Conservation (phyloP, 2,888 invertebrate species). For the Lacanobia wlatinum region DNA sequence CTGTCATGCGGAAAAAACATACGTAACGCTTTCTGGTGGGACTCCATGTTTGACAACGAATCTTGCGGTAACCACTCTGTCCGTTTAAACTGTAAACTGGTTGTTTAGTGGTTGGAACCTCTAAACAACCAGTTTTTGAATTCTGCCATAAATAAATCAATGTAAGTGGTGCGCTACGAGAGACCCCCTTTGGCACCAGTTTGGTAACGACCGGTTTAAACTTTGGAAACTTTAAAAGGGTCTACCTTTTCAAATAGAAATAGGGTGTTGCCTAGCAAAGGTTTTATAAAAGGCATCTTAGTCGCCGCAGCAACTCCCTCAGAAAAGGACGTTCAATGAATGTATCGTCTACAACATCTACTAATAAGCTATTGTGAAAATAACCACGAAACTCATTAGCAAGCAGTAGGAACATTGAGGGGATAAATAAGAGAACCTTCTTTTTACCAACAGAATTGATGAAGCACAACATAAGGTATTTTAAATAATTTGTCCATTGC, state of each 20-base stretch:
- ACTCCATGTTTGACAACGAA: background rate
- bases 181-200: background rate
- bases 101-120: no score
- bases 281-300: background rate
- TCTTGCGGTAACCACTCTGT: background rate
- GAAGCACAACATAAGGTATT: background rate
- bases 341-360: background rate
- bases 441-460: background rate
- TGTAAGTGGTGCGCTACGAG: background rate
- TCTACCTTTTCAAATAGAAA: background rate
- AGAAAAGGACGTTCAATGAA: background rate
- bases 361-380: background rate
- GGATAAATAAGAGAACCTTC: background rate
- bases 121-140: background rate
- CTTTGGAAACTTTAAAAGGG: background rate
- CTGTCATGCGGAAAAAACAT: background rate
- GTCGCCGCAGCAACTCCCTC: constrained; percentile 39
- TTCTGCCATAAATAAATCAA: background rate
- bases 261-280: constrained; percentile 29
- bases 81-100: background rate
- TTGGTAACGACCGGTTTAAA: background rate
- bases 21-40: background rate
- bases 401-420: background rate
- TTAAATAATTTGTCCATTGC: no score
- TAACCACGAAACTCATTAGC: background rate